These are phyloP conservation scores for Cnemophilus loriae DNA, from an alignment of 2,113 vertebrate genomes.

Conservation along the genomic window DNA sequence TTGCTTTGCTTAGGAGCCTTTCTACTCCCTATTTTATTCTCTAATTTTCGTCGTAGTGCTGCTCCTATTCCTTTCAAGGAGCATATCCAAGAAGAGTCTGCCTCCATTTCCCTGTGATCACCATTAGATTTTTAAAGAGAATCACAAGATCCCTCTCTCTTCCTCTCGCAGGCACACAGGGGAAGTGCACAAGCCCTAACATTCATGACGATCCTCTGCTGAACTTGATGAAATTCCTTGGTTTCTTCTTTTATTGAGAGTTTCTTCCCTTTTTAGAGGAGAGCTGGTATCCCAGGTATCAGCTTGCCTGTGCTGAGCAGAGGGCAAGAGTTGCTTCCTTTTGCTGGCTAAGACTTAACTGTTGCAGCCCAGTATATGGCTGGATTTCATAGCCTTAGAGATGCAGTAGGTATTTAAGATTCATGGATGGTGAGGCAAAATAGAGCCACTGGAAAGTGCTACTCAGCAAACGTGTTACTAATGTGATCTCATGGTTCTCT, in stretches of 20 bases:
- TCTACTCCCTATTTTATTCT: background rate
- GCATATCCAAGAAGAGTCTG: background rate
- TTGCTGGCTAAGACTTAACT: background rate
- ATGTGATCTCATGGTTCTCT: background rate
- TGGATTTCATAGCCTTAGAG: background rate
- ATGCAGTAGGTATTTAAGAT: background rate
- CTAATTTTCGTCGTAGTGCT: background rate
- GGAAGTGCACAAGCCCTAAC: background rate
- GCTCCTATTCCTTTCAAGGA: background rate
- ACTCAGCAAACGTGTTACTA: background rate
- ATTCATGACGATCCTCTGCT: background rate
- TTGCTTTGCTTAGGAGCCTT: background rate
- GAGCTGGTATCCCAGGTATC: background rate
- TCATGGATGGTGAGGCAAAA: background rate
- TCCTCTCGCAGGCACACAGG: background rate
- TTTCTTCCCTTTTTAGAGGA: background rate
- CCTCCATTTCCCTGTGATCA: background rate
- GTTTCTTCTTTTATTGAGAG: background rate
- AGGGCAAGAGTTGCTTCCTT: background rate
- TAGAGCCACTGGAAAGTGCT: background rate
- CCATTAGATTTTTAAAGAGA: background rate
- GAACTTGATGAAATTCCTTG: background rate
- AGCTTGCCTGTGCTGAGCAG: background rate
- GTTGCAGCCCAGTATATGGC: background rate
- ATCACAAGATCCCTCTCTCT: rapidly evolving